phyloP scores from a whole-genome alignment of 2,113 vertebrate species.

The Alethe diademata region DNA sequence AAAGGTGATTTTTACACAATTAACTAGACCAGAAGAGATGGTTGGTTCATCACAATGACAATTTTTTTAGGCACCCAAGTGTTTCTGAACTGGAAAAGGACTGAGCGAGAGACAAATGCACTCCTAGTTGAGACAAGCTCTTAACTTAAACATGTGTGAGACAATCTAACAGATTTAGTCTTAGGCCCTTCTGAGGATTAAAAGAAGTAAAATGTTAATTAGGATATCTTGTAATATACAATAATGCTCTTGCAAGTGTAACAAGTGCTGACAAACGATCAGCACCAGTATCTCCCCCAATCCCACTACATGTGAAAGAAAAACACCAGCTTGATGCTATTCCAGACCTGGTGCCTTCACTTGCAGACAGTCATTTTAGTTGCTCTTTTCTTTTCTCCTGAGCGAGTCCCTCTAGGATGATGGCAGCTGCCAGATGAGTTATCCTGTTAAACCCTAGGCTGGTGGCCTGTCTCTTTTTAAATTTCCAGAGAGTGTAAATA shows the following conservation, averaged over 20 bases:
- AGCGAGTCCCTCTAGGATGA: neutral
- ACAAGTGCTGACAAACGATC: neutral
- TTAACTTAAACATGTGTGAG: slow-evolving; percentile 20
- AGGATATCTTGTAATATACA: neutral
- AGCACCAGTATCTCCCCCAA: neutral
- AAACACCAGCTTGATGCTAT: slow-evolving; percentile 38
- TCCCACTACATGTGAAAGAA: neutral
- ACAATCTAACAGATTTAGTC: slow-evolving; percentile 55
- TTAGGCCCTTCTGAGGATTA: neutral
- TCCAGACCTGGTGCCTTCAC: slow-evolving; percentile 57
- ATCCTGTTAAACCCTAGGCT: neutral
- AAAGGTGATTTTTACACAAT: slow-evolving; percentile 17
- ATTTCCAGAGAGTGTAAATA: slow-evolving; percentile 35
- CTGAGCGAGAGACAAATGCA: neutral
- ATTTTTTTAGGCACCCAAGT: neutral
- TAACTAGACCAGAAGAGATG: slow-evolving; percentile 7
- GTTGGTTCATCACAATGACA: neutral
- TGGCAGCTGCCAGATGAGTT: slow-evolving; percentile 18
- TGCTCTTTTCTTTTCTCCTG: neutral
- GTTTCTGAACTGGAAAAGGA: neutral
- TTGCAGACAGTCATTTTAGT: neutral
- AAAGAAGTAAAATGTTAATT: neutral
- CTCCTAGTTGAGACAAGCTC: neutral
- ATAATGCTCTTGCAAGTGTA: neutral
- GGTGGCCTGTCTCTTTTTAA: neutral